These are phyloP conservation scores for Rhagophthalmus giganteus DNA, from an alignment of 2,888 invertebrate species.

Conservation along the genomic window DNA sequence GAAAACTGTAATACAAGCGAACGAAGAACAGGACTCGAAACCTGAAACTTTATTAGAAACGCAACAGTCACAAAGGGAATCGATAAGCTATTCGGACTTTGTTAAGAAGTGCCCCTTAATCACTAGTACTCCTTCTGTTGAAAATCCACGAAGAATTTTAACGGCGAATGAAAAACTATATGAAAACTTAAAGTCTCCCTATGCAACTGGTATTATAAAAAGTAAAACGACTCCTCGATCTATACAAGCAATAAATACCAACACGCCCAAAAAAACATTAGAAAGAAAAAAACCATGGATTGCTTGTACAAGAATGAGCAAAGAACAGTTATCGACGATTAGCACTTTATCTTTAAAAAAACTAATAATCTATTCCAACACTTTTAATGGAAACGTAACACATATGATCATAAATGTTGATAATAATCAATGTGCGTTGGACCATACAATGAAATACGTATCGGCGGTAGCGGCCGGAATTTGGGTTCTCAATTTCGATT, in stretches of 20 bases:
- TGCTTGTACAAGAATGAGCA: conserved; percentile 45
- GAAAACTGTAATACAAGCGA: not conserved
- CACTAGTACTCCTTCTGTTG: not conserved
- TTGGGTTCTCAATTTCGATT: conserved; percentile 62
- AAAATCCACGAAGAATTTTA: not conserved
- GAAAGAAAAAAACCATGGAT: conserved; percentile 43
- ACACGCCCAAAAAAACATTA: conserved; percentile 44
- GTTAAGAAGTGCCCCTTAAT: not conserved
- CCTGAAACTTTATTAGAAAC: not conserved
- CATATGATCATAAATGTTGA: conserved; percentile 50
- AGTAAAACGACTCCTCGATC: conserved; percentile 17
- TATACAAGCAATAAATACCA: conserved; percentile 35
- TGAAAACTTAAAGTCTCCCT: no score
- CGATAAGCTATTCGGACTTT: not conserved
- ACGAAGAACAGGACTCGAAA: not conserved
- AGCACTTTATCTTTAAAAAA: conserved; percentile 45
- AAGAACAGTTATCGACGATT: conserved; percentile 44
- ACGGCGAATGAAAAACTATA: not conserved
- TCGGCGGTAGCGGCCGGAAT: conserved; percentile 61
- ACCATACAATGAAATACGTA: conserved; percentile 60
- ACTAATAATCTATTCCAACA: conserved; percentile 42
- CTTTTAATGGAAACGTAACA: conserved; percentile 45
- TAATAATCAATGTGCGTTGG: conserved; percentile 43
- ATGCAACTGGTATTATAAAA: conserved; percentile 34
- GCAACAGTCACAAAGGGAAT: conserved; percentile 1